Percentiles rank a stretch among this genome's conserved stretches.
Conservation (phyloP, 2,797 vertebrate species). For the Emydoidea blandingii region DNA sequence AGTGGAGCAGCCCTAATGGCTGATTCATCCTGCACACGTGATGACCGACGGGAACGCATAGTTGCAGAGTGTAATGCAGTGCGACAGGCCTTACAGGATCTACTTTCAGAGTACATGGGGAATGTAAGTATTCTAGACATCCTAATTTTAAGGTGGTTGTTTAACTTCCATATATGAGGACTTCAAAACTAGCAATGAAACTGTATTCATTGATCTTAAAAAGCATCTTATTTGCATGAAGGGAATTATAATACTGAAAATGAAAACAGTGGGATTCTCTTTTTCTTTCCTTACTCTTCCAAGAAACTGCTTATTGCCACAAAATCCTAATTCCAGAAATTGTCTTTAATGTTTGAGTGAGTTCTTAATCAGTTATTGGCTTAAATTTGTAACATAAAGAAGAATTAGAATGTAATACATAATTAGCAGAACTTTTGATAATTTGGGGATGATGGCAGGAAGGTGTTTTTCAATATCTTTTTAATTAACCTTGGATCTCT, state of each 20-base stretch:
- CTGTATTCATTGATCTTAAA: not conserved
- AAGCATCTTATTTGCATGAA: not conserved
- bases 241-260: not conserved
- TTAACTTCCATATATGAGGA: not conserved
- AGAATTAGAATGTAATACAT: not conserved
- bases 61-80: slow-evolving; percentile 99
- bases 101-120: slow-evolving; percentile 98
- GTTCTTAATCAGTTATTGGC: no score
- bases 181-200: not conserved
- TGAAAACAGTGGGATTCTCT: not conserved
- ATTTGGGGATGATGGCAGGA: not conserved
- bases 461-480: not conserved
- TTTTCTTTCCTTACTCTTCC: no score
- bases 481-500: not conserved
- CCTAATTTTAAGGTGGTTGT: not conserved
- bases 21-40: slow-evolving; percentile 97
- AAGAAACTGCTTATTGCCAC: not conserved
- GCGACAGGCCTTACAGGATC: slow-evolving; percentile 97
- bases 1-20: slow-evolving; percentile 98
- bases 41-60: slow-evolving; percentile 97
- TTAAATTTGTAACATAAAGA: not conserved
- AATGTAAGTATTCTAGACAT: slow-evolving; percentile 87
- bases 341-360: not conserved
- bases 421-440: not conserved
- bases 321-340: not conserved